A percentile compares a stretch with the other conserved stretches of the same genome.
Evolutionary conservation across 2,888 invertebrate species (phyloP).

Genomic region (Xiphydria camelus): DNA sequence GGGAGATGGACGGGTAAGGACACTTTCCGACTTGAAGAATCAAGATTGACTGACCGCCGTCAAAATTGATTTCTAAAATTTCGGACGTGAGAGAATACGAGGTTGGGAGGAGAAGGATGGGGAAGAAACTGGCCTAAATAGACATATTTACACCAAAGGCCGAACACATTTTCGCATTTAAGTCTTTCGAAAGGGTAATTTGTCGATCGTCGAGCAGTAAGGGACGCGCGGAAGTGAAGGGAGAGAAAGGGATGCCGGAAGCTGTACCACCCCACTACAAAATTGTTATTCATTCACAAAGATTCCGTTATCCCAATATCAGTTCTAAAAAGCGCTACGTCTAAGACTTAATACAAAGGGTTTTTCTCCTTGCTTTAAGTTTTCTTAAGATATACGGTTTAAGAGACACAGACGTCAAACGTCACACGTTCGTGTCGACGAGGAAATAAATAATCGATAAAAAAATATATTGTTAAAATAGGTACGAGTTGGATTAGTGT

Average conservation of each 20-base stretch:
- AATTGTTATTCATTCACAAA: constrained; percentile 28
- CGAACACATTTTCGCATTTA: constrained; percentile 28
- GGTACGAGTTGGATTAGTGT: constrained; percentile 33
- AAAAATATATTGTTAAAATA: constrained; percentile 43
- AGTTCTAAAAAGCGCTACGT: constrained; percentile 41
- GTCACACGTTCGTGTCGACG: constrained; percentile 13
- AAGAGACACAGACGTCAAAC: constrained; percentile 25
- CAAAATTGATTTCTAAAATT: constrained; percentile 39
- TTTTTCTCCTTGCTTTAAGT: constrained; percentile 14
- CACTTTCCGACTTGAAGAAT: constrained; percentile 25
- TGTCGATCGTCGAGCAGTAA: not conserved
- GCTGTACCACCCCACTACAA: constrained; percentile 16
- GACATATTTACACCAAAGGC: constrained; percentile 52
- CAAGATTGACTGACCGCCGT: constrained; percentile 47
- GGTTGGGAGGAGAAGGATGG: constrained; percentile 2
- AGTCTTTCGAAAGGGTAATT: constrained; percentile 20
- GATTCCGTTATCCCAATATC: constrained; percentile 32
- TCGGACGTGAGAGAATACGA: constrained; percentile 1
- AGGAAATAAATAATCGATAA: constrained; percentile 41
- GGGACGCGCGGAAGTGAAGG: not conserved
- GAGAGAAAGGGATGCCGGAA: constrained; percentile 5
- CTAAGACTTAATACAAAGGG: constrained; percentile 37
- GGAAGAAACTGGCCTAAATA: constrained; percentile 42
- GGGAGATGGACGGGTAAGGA: not conserved
- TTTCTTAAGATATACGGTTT: constrained; percentile 12